A percentile compares a stretch with the other conserved stretches of the same genome.
Evolutionary conservation across 2,888 invertebrate genomes (phyloP).

Genomic region (Rapana venosa): DNA sequence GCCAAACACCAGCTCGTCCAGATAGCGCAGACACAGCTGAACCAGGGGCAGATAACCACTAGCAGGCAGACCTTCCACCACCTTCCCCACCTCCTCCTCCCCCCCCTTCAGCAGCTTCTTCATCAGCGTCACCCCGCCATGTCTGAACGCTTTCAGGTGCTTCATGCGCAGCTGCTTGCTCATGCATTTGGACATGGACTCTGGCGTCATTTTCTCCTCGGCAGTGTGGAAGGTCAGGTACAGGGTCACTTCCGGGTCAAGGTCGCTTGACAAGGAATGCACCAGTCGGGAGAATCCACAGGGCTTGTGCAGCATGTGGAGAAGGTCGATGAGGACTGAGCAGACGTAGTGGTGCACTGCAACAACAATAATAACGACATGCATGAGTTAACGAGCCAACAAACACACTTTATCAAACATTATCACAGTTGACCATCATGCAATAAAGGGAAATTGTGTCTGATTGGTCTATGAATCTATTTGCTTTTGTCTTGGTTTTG

Average conservation of each 20-base stretch:
- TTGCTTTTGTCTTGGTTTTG: too few relatives aligned
- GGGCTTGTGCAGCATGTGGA: constrained; percentile 61
- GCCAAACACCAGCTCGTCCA: constrained; percentile 22
- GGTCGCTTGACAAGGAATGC: constrained; percentile 41
- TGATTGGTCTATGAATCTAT: too few relatives aligned
- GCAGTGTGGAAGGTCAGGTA: constrained; percentile 44
- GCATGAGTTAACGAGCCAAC: not conserved
- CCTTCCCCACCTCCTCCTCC: constrained; percentile 27
- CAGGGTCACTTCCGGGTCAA: constrained; percentile 25
- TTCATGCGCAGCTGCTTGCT: constrained; percentile 1
- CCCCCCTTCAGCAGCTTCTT: constrained; percentile 30
- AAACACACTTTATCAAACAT: too few relatives aligned
- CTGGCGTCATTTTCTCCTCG: not conserved
- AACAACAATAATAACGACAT: not conserved
- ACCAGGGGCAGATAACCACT: not conserved
- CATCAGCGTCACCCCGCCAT: constrained; percentile 23
- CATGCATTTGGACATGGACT: constrained; percentile 12
- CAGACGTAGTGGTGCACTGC: constrained; percentile 54
- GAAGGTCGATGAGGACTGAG: constrained; percentile 54
- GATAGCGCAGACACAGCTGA: constrained; percentile 34
- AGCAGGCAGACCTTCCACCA: constrained; percentile 3
- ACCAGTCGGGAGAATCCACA: constrained; percentile 54
- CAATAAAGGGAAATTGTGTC: too few relatives aligned
- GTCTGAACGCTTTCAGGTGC: not conserved
- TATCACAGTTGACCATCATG: too few relatives aligned